Evolutionary conservation across 2,888 invertebrate species (phyloP).

Genomic region (Ligdia adustata): DNA sequence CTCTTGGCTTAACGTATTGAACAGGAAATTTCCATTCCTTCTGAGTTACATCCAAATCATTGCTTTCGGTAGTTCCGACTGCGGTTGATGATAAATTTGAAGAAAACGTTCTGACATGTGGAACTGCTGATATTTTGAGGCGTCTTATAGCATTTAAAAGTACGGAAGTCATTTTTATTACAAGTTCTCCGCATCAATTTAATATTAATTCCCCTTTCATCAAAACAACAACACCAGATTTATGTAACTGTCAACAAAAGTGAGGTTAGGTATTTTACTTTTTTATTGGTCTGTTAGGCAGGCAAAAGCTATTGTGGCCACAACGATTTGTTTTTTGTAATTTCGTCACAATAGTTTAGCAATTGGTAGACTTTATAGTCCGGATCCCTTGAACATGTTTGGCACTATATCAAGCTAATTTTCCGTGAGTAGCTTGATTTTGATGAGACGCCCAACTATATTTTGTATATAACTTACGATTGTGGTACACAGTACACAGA

Average conservation of each 20-base stretch:
- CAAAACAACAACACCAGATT: slow-evolving; percentile 4
- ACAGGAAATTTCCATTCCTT: slow-evolving; percentile 79
- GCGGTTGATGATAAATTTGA: slow-evolving; percentile 44
- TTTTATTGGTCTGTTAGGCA: no score
- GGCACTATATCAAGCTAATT: no score
- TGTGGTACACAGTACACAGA: no score
- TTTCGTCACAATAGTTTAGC: no score
- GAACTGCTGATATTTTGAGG: slow-evolving; percentile 55
- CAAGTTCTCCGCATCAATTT: not conserved
- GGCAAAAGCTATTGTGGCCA: no score
- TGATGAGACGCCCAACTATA: no score
- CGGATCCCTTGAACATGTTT: no score
- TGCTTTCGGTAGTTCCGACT: slow-evolving; percentile 41
- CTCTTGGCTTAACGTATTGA: slow-evolving; percentile 85
- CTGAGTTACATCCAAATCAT: slow-evolving; percentile 59
- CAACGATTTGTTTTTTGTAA: no score
- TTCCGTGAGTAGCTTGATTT: no score
- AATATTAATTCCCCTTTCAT: not conserved
- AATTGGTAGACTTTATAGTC: no score
- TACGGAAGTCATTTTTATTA: slow-evolving; percentile 56
- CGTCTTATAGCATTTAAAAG: slow-evolving; percentile 68
- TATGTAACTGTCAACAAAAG: slow-evolving; percentile 7
- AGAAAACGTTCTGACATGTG: slow-evolving; percentile 58
- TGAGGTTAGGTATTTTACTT: slow-evolving; percentile 3
- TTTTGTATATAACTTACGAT: no score